Percentiles rank a stretch among this genome's conserved stretches.
phyloP scores from a whole-genome alignment of 2,888 invertebrate species.

The Sthenelais limicola region DNA sequence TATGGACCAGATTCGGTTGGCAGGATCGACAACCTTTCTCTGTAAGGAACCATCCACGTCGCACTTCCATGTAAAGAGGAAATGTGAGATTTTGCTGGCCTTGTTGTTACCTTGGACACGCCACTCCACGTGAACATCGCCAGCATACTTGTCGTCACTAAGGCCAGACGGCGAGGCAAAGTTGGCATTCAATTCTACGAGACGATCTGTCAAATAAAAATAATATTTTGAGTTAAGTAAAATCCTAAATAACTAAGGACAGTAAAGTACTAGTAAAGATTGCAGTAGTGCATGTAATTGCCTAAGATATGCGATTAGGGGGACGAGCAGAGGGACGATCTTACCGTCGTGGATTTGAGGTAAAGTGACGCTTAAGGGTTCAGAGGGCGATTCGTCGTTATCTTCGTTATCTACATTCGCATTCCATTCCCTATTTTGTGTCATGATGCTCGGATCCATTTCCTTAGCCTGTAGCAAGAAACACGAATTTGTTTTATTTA shows the following conservation, averaged over 20 bases:
- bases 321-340: not conserved
- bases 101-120: conserved; percentile 62
- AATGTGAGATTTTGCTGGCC: conserved; percentile 62
- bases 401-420: conserved; percentile 62
- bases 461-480: conserved; percentile 10
- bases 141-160: conserved; percentile 52
- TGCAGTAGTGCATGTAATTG: too few relatives aligned
- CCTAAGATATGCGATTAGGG: too few relatives aligned
- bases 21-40: conserved; percentile 65
- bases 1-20: conserved; percentile 59
- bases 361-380: conserved; percentile 61
- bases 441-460: not conserved
- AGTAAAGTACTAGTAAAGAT: too few relatives aligned
- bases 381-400: conserved; percentile 69
- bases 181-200: conserved; percentile 44
- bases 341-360: conserved; percentile 65
- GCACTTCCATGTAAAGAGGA: conserved; percentile 67
- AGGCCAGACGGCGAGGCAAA: conserved; percentile 32
- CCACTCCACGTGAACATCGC: conserved; percentile 68
- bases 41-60: conserved; percentile 65
- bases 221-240: not conserved
- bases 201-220: conserved; percentile 39
- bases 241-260: too few relatives aligned
- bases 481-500: not conserved
- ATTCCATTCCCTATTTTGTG: conserved; percentile 47